These are phyloP conservation scores for Adelges cooleyi DNA, from an alignment of 1,140 invertebrate genomes.

Conservation along the genomic window DNA sequence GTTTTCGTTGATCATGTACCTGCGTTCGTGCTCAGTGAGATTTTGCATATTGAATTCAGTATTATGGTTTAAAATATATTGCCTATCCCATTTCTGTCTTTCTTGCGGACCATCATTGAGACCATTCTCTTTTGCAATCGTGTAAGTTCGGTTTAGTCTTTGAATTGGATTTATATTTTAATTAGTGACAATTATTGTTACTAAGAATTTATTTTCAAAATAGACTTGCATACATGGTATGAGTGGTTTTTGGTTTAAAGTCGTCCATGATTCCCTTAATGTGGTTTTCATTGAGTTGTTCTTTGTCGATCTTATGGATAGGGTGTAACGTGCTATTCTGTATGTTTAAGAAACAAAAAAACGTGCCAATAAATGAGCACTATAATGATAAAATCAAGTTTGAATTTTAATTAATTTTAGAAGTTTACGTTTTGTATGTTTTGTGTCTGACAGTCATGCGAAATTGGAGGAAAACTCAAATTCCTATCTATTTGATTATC, in stretches of 20 bases:
- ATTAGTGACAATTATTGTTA: no score
- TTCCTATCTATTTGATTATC: neutral
- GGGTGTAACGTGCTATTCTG: neutral
- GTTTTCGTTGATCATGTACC: neutral
- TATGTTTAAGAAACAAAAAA: neutral
- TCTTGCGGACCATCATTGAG: neutral
- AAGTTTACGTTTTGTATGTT: neutral
- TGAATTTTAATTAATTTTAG: neutral
- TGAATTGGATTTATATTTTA: neutral
- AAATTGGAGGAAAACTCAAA: constrained; percentile 21
- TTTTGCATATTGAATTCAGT: neutral
- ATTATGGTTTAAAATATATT: neutral
- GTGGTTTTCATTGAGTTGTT: neutral
- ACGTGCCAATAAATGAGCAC: no score
- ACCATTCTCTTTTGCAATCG: constrained; percentile 19
- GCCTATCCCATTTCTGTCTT: constrained; percentile 21
- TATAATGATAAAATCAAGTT: no score
- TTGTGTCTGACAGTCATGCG: neutral
- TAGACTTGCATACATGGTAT: constrained; percentile 14
- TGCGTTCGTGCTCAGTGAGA: neutral
- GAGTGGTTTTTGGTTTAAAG: constrained; percentile 12
- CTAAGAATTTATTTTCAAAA: no score
- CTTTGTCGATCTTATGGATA: constrained; percentile 2
- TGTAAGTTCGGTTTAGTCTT: constrained; percentile 12
- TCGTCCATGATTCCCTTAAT: neutral